Evolutionary conservation across 2,113 vertebrate species (phyloP), one percentile per base, ranked within the genome.

Genomic region (Microcebus jonahi): DNA sequence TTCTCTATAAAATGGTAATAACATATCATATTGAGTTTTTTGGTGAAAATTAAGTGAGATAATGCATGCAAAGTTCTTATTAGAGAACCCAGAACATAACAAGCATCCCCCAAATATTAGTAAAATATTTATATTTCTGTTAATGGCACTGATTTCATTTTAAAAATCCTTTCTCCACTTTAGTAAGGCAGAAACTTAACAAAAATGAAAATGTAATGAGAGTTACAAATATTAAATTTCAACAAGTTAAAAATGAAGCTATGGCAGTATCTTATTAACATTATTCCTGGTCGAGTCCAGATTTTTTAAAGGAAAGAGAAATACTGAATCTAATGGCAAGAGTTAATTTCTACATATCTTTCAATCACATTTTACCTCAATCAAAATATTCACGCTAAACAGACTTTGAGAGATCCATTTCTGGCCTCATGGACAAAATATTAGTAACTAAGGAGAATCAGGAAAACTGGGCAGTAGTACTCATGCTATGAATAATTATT

Each of bases 221-320:
- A 87, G 36, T 36, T 79, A 34, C 9, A 71, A 84, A 92, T 83
- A 39, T 21, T 75, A 20, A 73, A 70, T 75, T 23, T 90, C 45
- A 48, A 65, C 11, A 39, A 29, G 10, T 36, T 79, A 90, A 68
- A 91, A 90, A 15, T 39, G 73, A 89, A 76, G 4, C 5, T 50
- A 31, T 14, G 10, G 18, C 2, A 34, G 12, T 2, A 13, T 2
- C 27, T 81, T 25, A 21, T n/a, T n/a, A 71, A 73, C 31, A 86
- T 67, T n/a, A 48, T 15, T 42, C 31, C 39, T 76, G 11, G 23
- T 31, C 8, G 31, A 88, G 17, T 65, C 6, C 45, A 59, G 14
- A 48, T 42, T 48, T 89, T 45, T 81, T 10, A 89, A 91, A 57
- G 23, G 11, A 94, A 96, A 81, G 71, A 48, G 76, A 77, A 94